A percentile compares a stretch with the other conserved stretches of the same genome.
These are phyloP conservation scores for Astyanax mexicanus DNA, from an alignment of 2,797 vertebrate genomes.

Conservation along the genomic window DNA sequence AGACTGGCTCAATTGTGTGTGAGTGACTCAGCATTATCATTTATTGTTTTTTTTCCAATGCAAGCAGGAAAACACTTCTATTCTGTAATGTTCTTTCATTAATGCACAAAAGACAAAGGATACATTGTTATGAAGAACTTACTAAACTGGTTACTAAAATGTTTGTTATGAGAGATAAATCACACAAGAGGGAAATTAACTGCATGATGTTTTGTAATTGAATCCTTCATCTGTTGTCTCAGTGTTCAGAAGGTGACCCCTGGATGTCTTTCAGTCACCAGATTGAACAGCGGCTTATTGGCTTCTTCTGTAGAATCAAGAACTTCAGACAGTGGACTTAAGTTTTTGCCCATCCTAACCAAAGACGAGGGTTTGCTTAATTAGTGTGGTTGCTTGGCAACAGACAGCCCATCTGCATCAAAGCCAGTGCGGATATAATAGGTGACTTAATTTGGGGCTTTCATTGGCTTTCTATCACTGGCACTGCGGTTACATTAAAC, in stretches of 20 bases:
- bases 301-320: conserved; percentile 2
- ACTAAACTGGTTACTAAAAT: too few species aligned
- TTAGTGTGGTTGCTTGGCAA: conserved; percentile 70
- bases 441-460: conserved; percentile 38
- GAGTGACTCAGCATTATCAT: too few species aligned
- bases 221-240: too few species aligned
- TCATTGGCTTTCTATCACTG: conserved; percentile 30
- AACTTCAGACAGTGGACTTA: not conserved
- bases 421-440: conserved; percentile 53
- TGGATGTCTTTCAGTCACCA: not conserved
- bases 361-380: conserved; percentile 60
- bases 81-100: too few species aligned
- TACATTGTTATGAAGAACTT: too few species aligned
- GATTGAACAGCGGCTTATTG: conserved; percentile 8
- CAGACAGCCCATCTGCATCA: conserved; percentile 64
- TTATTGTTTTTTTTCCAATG: too few species aligned
- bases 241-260: not conserved
- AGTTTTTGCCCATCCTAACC: conserved; percentile 27
- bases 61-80: too few species aligned
- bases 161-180: too few species aligned
- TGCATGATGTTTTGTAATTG: too few species aligned
- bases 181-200: too few species aligned
- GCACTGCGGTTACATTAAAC: conserved; percentile 13
- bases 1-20: too few species aligned
- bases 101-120: too few species aligned